Evolutionary conservation across 2,888 invertebrate genomes (phyloP), one percentile per base, ranked within the genome.

Genomic region (Anthrax anthrax): DNA sequence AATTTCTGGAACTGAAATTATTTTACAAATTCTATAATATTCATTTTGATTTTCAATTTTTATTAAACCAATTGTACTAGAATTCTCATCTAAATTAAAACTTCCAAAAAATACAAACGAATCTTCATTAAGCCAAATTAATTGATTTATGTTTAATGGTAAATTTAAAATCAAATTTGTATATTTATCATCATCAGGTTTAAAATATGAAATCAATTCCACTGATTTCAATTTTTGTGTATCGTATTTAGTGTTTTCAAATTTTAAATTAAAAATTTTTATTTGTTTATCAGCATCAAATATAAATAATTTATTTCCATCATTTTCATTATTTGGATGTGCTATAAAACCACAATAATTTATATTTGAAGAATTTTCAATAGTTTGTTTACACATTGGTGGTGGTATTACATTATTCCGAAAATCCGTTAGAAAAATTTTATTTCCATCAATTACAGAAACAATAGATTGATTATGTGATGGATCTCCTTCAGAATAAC

Each of bases 361-460:
- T 2, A 84, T 72, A 50, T 74, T 67, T 23, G 65, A 61, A 0
- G 75, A 66, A 47, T 77, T 63, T 43, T 73, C 60, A 14, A 86
- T 57, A 54, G 72, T 71, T 44, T 73, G 70, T 43, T 80, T 78
- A 48, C 75, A 72, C 82, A 89, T 81, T 34, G 92, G 92, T 2
- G 94, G 92, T 27, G 94, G 92, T 13, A 89, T 72, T 19, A 87
- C 72, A 47, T 78, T 75, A 50, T 76, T 70, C 51, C 78, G 75
- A 58, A 90, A 86, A 34, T 80, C 77, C 12, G 89, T 88, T 39
- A 89, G 51, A 40, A 84, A 67, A 19, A 85, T 56, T 53, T 75
- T 76, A 47, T 70, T 76, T 53, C 85, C 86, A 73, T 90, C 83
- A 53, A 90, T 78, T 13, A 89, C 87, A 55, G 75, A 76, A 4